A percentile compares a stretch with the other conserved stretches of the same genome.
phyloP scores from a whole-genome alignment of 2,888 invertebrate genomes.

The Pterobdella sp. region DNA sequence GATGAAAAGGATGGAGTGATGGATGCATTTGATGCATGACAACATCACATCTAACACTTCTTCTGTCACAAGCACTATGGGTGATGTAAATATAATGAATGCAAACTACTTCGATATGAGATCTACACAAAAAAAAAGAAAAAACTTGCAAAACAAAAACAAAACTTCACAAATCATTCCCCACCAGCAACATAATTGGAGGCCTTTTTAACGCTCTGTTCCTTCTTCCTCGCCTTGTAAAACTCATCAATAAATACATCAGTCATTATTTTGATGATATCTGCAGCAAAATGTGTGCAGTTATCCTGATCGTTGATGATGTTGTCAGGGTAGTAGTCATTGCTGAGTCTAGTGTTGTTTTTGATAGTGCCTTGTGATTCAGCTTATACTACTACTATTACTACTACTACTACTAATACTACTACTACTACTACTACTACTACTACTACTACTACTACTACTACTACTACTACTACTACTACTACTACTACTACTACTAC shows the following conservation, averaged over 20 bases:
- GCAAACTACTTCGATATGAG: background rate
- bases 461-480: slow-evolving; percentile 1
- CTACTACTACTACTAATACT: background rate
- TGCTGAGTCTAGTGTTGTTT: no score
- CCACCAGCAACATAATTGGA: background rate
- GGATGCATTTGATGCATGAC: background rate
- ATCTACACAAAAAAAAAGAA: no score
- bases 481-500: slow-evolving; percentile 1
- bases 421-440: slow-evolving; percentile 1
- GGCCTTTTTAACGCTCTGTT: background rate
- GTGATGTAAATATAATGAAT: background rate
- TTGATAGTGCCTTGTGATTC: no score
- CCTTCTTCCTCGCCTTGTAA: background rate
- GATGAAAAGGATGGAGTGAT: background rate
- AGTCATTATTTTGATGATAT: background rate
- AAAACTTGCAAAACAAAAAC: no score
- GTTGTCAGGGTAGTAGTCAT: background rate
- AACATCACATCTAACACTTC: background rate
- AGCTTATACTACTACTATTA: background rate
- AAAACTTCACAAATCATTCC: no score
- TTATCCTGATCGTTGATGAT: background rate
- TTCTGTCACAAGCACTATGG: background rate
- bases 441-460: slow-evolving; percentile 1
- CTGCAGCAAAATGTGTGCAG: background rate
- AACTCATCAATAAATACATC: background rate